Base-by-base conservation (phyloP, 2,888 invertebrate species). In the Stictocephala bisonia region DNA sequence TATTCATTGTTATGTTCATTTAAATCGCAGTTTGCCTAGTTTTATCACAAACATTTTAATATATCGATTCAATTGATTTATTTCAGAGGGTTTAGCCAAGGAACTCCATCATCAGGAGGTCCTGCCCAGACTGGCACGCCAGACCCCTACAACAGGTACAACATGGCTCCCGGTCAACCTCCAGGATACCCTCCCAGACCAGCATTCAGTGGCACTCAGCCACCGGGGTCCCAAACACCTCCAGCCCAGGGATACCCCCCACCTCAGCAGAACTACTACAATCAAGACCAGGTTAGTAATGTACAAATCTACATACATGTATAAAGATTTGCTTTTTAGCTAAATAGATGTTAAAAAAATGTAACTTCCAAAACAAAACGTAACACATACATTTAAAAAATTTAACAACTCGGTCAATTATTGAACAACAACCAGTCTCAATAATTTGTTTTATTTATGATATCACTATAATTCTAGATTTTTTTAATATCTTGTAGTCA, bases 271-370 rank as follows among this genome's bases (percentile, higher is more conserved):
- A 86, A 86, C 64, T 86, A 86, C 79, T 86, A 86, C 79, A 81
- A 85, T 74, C 85, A 82, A 77, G 85, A 89, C 84, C 86, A 89
- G 90, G 91, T 91, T 50, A 76, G 50, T n/a, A n/a, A n/a, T n/a
- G n/a, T n/a, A 13, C 7, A 48, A 22, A n/a, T 18, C 24, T 40
- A 2, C 15, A 60, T 66, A 3, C 76, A 84, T 76, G 76, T 72
- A 13, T 79, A 77, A 13, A 44, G 13, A 44, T 9, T 15, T 6
- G 22, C 18, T 15, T 48, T 48, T 20, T 48, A 2, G 4, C 3
- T 15, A 44, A 44, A 13, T 24, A 1, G 13, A 56, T 15, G n/a
- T n/a, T n/a, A n/a, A n/a, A n/a, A n/a, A n/a, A n/a, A n/a, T n/a
- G n/a, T n/a, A n/a, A n/a, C n/a, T n/a, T n/a, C n/a, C n/a, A n/a